Conservation (phyloP, 2,113 vertebrate genomes). For the Cololabis saira region DNA sequence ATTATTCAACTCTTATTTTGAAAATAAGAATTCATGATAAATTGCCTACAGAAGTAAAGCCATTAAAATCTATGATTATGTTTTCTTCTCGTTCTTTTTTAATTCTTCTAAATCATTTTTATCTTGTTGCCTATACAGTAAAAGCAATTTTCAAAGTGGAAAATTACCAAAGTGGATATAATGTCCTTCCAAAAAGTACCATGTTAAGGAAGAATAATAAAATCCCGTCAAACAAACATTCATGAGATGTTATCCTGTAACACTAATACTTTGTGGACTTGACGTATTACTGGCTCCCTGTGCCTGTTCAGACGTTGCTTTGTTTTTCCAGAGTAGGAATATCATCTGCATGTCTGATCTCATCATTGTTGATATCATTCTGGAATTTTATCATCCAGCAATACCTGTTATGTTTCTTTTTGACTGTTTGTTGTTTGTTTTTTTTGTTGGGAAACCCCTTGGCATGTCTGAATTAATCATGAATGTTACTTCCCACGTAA, state of each 20-base stretch:
- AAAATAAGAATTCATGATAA: too few relatives aligned
- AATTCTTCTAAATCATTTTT: too few relatives aligned
- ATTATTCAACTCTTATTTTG: too few relatives aligned
- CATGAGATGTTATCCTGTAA: background rate
- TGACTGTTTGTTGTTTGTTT: too few relatives aligned
- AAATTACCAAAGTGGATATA: too few relatives aligned
- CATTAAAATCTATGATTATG: too few relatives aligned
- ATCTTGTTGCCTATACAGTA: too few relatives aligned
- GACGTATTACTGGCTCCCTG: background rate
- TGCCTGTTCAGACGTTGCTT: background rate
- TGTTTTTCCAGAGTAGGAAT: background rate
- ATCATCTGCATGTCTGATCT: background rate
- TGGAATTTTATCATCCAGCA: background rate
- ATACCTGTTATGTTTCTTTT: background rate
- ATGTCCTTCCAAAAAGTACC: background rate
- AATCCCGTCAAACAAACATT: background rate
- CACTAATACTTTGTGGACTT: slow-evolving; percentile 22
- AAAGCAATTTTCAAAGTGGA: too few relatives aligned
- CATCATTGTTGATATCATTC: background rate
- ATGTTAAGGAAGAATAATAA: background rate
- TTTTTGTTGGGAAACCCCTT: background rate
- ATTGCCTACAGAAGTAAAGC: too few relatives aligned
- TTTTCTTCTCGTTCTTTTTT: too few relatives aligned
- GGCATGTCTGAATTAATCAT: background rate
- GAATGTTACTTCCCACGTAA: background rate